A percentile compares a stretch with the other conserved stretches of the same genome.
Conservation (phyloP, 2,797 vertebrate species). For the Todus mexicanus region DNA sequence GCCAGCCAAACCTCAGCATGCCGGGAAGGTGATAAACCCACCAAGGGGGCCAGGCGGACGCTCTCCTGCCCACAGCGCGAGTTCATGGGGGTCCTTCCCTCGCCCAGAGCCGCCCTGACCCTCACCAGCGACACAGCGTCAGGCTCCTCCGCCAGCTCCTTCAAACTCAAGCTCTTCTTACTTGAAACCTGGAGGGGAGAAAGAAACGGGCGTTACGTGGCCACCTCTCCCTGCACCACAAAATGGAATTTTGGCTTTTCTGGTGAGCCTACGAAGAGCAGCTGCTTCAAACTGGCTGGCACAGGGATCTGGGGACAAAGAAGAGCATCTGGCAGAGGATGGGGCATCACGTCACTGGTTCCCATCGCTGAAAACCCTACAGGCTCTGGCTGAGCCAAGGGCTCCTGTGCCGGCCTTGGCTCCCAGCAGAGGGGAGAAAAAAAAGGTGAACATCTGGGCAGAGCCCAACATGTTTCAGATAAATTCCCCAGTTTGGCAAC, state of each 20-base stretch:
- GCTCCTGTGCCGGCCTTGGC: neutral
- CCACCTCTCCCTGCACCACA: neutral
- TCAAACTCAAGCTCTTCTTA: slow-evolving; percentile 92
- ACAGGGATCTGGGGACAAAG: rapidly evolving
- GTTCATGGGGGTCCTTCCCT: neutral
- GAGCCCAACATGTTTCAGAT: neutral
- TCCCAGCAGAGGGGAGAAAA: rapidly evolving
- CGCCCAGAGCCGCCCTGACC: neutral
- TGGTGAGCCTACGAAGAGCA: neutral
- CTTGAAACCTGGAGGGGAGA: slow-evolving; percentile 66
- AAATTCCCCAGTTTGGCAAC: neutral
- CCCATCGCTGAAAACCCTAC: neutral
- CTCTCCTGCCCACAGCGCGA: neutral
- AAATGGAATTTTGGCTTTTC: neutral
- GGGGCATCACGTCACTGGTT: neutral
- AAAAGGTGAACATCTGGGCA: neutral
- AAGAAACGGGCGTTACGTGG: rapidly evolving
- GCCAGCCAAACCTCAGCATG: rapidly evolving
- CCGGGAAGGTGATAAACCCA: neutral
- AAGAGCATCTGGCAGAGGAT: neutral
- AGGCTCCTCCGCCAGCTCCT: slow-evolving; percentile 86
- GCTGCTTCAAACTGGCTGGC: neutral
- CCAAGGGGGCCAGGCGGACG: rapidly evolving
- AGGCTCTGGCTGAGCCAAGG: rapidly evolving
- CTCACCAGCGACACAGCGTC: slow-evolving; percentile 84